Evolutionary conservation across 2,888 invertebrate genomes (phyloP), one percentile per base, ranked within the genome.

Genomic region (Machimus atricapillus): DNA sequence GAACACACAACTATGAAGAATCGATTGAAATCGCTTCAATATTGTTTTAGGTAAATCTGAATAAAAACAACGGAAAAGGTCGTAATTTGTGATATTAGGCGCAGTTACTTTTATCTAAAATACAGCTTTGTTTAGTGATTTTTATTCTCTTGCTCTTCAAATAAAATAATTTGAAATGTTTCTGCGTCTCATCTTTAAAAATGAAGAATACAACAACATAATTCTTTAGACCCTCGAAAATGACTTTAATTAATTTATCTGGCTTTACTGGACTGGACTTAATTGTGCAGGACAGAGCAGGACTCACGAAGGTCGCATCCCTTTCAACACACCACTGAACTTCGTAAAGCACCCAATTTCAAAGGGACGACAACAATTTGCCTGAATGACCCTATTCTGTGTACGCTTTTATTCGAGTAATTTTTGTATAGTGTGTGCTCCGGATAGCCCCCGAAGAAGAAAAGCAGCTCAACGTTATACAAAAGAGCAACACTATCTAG

Each of bases 291-390:
- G 40, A 12, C 12, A 40, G 40, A 40, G 2, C 12, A 66, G 27
- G 23, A 66, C 66, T 66, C 27, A 27, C 66, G 66, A 66, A 23
- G 66, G 66, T 66, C 66, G 66, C 27, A 23, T 66, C 66, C 66
- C 66, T 66, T 66, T 66, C 66, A 66, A 66, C 66, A 66, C 27
- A 66, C 66, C 66, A 66, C 66, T 66, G 66, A 66, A 66, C 66
- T 66, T 66, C 66, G 66, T 12, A 66, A 66, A 66, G 66, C 66
- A 66, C 52, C 81, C 81, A 56, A 81, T 81, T 81, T 81, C 81
- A 27, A 56, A 81, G 31, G 81, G 81, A 81, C 31, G 81, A 81
- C 81, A 52, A 81, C 81, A 81, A 81, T 56, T 81, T 81, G 23
- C 56, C 34, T 34, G 56, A 81, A 52, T 81, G 52, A 52, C 56